Conservation (phyloP, 2,113 vertebrate genomes). For the Stictonetta naevosa region DNA sequence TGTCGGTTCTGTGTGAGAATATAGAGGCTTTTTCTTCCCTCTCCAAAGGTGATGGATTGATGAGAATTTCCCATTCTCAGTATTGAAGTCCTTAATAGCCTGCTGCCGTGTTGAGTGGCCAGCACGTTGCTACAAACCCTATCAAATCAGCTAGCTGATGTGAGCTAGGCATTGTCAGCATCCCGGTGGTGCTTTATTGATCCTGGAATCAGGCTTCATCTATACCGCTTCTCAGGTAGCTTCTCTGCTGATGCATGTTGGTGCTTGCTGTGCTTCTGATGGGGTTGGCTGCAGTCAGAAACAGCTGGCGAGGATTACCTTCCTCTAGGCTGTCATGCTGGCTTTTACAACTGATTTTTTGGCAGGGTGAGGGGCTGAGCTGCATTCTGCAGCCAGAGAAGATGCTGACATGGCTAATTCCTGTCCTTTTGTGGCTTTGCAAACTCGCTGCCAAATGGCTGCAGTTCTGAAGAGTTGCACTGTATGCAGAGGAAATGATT, state of each 20-base stretch:
- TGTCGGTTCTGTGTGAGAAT: not conserved
- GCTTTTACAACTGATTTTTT: constrained; percentile 69
- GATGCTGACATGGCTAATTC: constrained; percentile 77
- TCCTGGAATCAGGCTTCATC: not conserved
- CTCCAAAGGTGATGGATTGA: not conserved
- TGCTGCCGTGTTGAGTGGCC: not conserved
- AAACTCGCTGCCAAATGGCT: constrained; percentile 54
- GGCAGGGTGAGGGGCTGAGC: constrained; percentile 60
- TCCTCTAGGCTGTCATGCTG: constrained; percentile 52
- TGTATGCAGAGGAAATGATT: constrained; percentile 64
- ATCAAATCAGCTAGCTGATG: not conserved
- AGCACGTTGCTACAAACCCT: not conserved
- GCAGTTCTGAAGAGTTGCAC: constrained; percentile 57
- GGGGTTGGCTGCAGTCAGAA: not conserved
- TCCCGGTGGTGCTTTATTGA: not conserved
- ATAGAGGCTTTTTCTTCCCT: not conserved
- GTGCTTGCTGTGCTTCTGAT: not conserved
- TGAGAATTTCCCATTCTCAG: not conserved
- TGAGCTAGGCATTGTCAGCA: not conserved
- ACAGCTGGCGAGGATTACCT: constrained; percentile 66
- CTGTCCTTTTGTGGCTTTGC: constrained; percentile 63
- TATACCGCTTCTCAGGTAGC: not conserved
- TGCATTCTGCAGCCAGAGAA: constrained; percentile 45
- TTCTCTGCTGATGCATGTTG: not conserved
- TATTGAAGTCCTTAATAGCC: not conserved